These are phyloP conservation scores for Tapirus indicus DNA, from an alignment of 2,797 vertebrate genomes.

Conservation along the genomic window DNA sequence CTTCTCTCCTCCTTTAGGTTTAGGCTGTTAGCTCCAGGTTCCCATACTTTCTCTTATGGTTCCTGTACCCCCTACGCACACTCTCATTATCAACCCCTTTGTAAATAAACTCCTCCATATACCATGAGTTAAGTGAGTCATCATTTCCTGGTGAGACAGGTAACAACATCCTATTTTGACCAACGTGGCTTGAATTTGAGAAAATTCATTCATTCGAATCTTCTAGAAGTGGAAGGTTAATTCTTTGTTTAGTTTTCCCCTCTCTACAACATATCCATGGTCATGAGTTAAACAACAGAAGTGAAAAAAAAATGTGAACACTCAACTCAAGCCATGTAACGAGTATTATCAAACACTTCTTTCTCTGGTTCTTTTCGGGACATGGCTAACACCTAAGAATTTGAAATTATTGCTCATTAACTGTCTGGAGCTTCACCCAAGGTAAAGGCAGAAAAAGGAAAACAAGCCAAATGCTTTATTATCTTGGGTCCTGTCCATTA, in stretches of 20 bases:
- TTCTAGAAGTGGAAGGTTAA: constrained; percentile 34
- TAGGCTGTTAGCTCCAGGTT: background rate
- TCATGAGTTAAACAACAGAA: constrained; percentile 35
- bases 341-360: background rate
- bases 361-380: constrained; percentile 38
- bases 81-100: background rate
- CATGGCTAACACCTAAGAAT: constrained; percentile 17
- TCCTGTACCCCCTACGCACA: background rate
- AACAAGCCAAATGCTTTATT: constrained; percentile 66
- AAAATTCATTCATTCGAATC: background rate
- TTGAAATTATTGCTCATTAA: constrained; percentile 71
- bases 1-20: background rate
- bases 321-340: constrained; percentile 47
- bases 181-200: background rate
- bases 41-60: background rate
- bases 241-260: background rate
- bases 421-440: constrained; percentile 6
- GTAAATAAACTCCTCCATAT: background rate
- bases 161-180: background rate
- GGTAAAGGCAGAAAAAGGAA: constrained; percentile 63
- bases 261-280: background rate
- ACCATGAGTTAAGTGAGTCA: background rate
- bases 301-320: constrained; percentile 15
- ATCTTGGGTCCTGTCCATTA: constrained; percentile 59
- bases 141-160: background rate